A percentile compares a stretch with the other conserved stretches of the same genome.
These are phyloP conservation scores for Apogon hyalosoma DNA, from an alignment of 2,797 vertebrate species.

Conservation along the genomic window DNA sequence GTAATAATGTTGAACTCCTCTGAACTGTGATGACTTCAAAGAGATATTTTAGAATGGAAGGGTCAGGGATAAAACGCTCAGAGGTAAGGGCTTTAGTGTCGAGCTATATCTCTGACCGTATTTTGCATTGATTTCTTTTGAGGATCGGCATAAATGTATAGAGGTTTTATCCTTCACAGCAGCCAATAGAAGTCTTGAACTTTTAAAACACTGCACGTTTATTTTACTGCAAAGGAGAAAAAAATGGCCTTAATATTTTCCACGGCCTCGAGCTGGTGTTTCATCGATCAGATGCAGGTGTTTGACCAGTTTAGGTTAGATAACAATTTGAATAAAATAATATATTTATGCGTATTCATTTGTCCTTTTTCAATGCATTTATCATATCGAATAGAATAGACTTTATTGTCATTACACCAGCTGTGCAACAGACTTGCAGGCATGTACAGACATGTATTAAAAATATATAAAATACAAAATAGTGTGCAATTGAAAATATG, in stretches of 20 bases:
- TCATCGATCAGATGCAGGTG: background rate
- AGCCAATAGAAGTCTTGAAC: background rate
- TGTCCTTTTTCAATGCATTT: too few species aligned
- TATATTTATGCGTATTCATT: too few species aligned
- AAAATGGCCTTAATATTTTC: background rate
- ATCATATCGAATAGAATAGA: too few species aligned
- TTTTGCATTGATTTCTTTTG: constrained; percentile 23
- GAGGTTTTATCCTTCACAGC: constrained; percentile 4
- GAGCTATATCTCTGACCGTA: background rate
- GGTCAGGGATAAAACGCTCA: constrained; percentile 29
- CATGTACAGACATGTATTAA: too few species aligned
- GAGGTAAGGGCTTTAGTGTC: constrained; percentile 34
- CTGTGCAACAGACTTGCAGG: too few species aligned
- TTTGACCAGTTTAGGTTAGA: background rate
- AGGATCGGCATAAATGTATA: constrained; percentile 7
- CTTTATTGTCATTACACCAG: too few species aligned
- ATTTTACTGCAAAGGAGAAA: background rate
- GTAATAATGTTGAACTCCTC: constrained; percentile 28
- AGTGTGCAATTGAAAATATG: too few species aligned
- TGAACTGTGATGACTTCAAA: constrained; percentile 48
- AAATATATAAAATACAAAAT: too few species aligned
- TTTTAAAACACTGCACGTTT: background rate
- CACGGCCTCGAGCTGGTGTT: constrained; percentile 2
- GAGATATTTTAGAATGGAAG: constrained; percentile 11
- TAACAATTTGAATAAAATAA: too few species aligned